phyloP scores from a whole-genome alignment of 2,888 invertebrate species.

The Napeogenes sylphis region DNA sequence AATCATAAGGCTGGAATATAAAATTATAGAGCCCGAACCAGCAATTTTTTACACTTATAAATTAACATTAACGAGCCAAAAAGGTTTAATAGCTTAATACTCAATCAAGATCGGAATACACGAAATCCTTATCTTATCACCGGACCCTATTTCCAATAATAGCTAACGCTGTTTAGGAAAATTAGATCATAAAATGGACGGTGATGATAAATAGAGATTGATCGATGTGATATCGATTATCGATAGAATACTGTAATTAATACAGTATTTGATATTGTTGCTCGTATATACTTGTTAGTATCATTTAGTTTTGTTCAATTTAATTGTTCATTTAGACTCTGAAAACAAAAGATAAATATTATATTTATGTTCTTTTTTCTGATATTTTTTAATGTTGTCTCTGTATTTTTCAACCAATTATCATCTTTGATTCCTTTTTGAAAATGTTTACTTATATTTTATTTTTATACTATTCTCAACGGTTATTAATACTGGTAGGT shows the following conservation, averaged over 20 bases:
- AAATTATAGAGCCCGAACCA: background rate
- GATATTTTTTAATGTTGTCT: too few relatives aligned
- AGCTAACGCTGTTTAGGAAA: conserved; percentile 44
- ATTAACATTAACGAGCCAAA: conserved; percentile 13
- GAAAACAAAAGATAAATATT: too few relatives aligned
- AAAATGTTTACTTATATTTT: too few relatives aligned
- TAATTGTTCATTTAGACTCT: too few relatives aligned
- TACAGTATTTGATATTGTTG: conserved; percentile 8
- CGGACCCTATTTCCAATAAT: conserved; percentile 47
- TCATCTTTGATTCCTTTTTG: too few relatives aligned
- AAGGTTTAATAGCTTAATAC: conserved; percentile 22
- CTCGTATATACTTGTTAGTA: conserved; percentile 13
- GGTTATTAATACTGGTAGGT: background rate
- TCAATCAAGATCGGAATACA: conserved; percentile 20
- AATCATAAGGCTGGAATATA: background rate
- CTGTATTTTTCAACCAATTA: too few relatives aligned
- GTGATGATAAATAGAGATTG: conserved; percentile 53
- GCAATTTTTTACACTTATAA: background rate
- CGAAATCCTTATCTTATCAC: conserved; percentile 53
- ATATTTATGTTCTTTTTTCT: too few relatives aligned
- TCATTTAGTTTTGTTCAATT: conserved; percentile 9
- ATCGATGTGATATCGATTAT: conserved; percentile 39
- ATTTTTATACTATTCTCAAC: background rate
- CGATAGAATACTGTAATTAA: conserved; percentile 34
- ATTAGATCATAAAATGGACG: conserved; percentile 46